Base-by-base conservation (phyloP, 2,797 vertebrate genomes). In the Diceros bicornis region DNA sequence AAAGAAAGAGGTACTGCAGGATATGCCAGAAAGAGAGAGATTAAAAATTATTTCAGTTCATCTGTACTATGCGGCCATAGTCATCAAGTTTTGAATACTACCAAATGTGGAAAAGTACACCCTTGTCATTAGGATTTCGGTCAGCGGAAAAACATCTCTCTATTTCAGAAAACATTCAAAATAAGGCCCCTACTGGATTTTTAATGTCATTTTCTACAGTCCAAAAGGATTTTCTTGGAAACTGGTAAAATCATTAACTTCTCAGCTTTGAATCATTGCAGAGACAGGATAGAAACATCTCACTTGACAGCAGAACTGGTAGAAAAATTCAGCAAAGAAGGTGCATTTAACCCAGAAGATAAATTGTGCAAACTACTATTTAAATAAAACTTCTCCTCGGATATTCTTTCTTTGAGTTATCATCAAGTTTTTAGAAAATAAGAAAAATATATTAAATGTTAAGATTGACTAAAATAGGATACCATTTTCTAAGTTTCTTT, bases 201-300 rank as follows among this genome's bases (percentile, higher is more conserved):
- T 98, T 98, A 98, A 99, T 99, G 98, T 99, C 98, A 97, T 99
- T 99, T 99, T 98, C 98, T 98, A 98, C 96, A 91, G 97, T 98
- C 98, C 97, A 96, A 97, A 97, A 98, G 99, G 99, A 98, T 98
- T 99, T 99, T 98, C 94, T 98, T 98, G 98, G 98, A 99, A 99
- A 98, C 99, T 99, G 99, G 98, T 99, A 99, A 99, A 99, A 99
- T 98, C 98, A 98, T 99, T 99, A 99, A 99, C 98, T 98, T 99
- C 98, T 99, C 98, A 98, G 97, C 98, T 98, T 98, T 98, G 98
- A 99, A 98, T 98, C 98, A 99, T 98, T 98, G 98, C 98, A 98
- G 98, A 99, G 99, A 99, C 98, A 98, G 97, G 97, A 97, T 96
- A 98, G 98, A 99, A 99, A 98, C 97, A 57, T 98, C 98, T 98